These are phyloP conservation scores for Dipodomys ordii DNA, from an alignment of 2,113 vertebrate species.

Conservation along the genomic window DNA sequence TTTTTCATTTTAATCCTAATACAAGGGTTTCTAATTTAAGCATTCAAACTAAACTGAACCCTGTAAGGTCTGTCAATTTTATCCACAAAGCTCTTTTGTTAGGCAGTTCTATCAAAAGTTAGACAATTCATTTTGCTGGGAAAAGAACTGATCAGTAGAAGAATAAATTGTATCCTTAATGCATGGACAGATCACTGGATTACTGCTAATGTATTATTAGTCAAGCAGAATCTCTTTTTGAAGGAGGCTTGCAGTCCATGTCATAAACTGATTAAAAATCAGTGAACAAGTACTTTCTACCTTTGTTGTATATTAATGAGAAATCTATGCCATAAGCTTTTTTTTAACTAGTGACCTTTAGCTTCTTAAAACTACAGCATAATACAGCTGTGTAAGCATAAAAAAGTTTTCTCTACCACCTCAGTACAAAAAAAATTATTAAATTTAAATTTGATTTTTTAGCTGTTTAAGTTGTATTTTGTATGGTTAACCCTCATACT, in stretches of 20 bases:
- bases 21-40: slow-evolving; percentile 61
- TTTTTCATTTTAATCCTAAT: slow-evolving; percentile 72
- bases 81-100: slow-evolving; percentile 65
- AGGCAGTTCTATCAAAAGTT: slow-evolving; percentile 76
- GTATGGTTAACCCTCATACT: not conserved
- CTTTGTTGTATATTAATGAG: slow-evolving; percentile 78
- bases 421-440: not conserved
- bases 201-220: slow-evolving; percentile 71
- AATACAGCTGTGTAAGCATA: not conserved
- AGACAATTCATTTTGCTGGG: slow-evolving; percentile 74
- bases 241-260: slow-evolving; percentile 70
- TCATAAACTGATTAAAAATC: slow-evolving; percentile 81
- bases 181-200: slow-evolving; percentile 73
- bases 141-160: slow-evolving; percentile 68
- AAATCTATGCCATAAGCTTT: slow-evolving; percentile 65
- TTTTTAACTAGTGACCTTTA: slow-evolving; percentile 65
- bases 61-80: slow-evolving; percentile 73
- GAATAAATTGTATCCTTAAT: slow-evolving; percentile 77
- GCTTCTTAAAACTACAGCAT: slow-evolving; percentile 46
- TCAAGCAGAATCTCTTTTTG: slow-evolving; percentile 76
- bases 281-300: slow-evolving; percentile 70
- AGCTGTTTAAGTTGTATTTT: not conserved
- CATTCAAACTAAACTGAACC: slow-evolving; percentile 62
- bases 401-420: not conserved
- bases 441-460: not conserved